phyloP scores from a whole-genome alignment of 2,797 vertebrate species.

The Denticeps clupeoides region DNA sequence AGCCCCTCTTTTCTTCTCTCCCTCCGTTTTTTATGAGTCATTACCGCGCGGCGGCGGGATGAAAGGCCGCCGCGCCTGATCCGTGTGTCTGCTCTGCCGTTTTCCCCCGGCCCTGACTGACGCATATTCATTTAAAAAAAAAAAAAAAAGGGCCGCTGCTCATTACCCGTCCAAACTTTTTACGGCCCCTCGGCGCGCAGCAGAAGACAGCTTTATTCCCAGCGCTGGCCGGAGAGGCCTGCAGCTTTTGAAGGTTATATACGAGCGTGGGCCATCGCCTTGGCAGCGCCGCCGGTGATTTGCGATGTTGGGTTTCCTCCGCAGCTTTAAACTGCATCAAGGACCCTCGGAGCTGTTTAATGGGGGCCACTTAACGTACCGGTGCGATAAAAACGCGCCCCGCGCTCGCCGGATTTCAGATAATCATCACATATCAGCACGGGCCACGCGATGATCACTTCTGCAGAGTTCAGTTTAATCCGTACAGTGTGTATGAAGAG shows the following conservation, averaged over 20 bases:
- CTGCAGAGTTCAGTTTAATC: no score
- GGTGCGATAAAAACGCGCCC: conserved; percentile 46
- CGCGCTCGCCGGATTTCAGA: no score
- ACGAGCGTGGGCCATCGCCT: conserved; percentile 25
- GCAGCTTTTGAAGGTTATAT: conserved; percentile 33
- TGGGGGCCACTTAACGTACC: conserved; percentile 49
- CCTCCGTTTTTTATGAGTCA: conserved; percentile 38
- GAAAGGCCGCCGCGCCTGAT: conserved; percentile 37
- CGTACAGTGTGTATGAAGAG: no score
- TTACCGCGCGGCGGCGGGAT: conserved; percentile 37
- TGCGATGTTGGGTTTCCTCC: conserved; percentile 49
- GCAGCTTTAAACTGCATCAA: conserved; percentile 53
- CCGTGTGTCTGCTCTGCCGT: conserved; percentile 34
- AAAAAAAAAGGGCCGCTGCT: no score
- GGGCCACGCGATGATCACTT: no score
- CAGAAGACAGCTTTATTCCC: conserved; percentile 41
- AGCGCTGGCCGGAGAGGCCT: conserved; percentile 21
- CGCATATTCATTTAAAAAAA: conserved; percentile 53
- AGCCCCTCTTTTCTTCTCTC: conserved; percentile 9
- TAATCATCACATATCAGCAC: no score
- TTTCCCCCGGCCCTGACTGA: conserved; percentile 32
- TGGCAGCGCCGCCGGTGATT: conserved; percentile 48
- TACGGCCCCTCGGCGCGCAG: conserved; percentile 27
- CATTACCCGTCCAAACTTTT: conserved; percentile 38
- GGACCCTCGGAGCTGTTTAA: conserved; percentile 44